These are phyloP conservation scores for Alcis repandata DNA, from an alignment of 2,888 invertebrate genomes.

Conservation along the genomic window DNA sequence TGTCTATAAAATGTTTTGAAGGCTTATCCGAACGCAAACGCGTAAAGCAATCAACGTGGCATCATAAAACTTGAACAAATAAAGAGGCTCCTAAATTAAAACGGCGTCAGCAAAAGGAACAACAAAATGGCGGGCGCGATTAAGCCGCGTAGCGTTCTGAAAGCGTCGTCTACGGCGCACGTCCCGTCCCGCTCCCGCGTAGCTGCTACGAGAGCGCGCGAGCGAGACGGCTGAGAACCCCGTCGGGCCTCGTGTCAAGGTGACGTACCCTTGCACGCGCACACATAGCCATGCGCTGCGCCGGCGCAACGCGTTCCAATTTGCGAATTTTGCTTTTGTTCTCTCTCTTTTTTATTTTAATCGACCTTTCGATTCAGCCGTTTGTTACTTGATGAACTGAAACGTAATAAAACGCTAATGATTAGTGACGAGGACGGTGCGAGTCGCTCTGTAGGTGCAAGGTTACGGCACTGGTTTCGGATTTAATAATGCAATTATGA, in stretches of 20 bases:
- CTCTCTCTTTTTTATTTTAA: slow-evolving; percentile 43
- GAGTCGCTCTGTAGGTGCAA: slow-evolving; percentile 4
- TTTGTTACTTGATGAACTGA: slow-evolving; percentile 41
- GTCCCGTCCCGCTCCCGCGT: slow-evolving; percentile 65
- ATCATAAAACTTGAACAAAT: slow-evolving; percentile 46
- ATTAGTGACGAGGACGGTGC: slow-evolving; percentile 26
- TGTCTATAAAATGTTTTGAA: slow-evolving; percentile 4
- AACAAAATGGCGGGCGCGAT: slow-evolving; percentile 78
- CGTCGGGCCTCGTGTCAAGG: slow-evolving; percentile 81
- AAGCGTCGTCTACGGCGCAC: slow-evolving; percentile 81
- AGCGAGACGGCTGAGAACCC: slow-evolving; percentile 69
- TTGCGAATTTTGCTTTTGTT: slow-evolving; percentile 55
- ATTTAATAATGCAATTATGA: slow-evolving; percentile 28
- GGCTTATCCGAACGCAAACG: slow-evolving; percentile 25
- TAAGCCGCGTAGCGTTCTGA: slow-evolving; percentile 82
- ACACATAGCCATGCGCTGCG: slow-evolving; percentile 56
- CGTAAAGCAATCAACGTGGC: slow-evolving; percentile 24
- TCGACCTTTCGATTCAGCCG: slow-evolving; percentile 49
- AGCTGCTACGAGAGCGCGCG: slow-evolving; percentile 64
- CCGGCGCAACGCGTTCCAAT: slow-evolving; percentile 56
- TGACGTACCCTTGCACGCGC: slow-evolving; percentile 76
- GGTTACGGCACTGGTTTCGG: slow-evolving; percentile 19
- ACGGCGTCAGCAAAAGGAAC: slow-evolving; percentile 71
- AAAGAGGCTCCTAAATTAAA: slow-evolving; percentile 61
- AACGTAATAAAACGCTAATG: slow-evolving; percentile 39